phyloP scores from a whole-genome alignment of 37 sponge, comb jelly and placozoan species.

The Halisarca cf. caerulea region DNA sequence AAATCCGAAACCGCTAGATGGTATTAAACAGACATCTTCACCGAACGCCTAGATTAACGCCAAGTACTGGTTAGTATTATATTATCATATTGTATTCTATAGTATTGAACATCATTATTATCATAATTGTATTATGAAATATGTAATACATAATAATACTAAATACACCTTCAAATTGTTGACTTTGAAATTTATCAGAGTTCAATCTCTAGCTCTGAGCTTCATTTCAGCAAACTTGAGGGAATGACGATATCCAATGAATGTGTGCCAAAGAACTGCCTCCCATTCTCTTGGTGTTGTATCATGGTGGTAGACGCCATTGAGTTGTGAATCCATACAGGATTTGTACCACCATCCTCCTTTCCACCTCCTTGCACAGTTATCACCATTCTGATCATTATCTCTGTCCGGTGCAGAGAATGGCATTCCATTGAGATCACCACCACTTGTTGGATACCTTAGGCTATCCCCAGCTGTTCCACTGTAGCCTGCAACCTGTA shows the following conservation, averaged over 20 bases:
- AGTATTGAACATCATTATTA: neutral
- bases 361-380: neutral
- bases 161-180: neutral
- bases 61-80: too few relatives aligned
- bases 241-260: neutral
- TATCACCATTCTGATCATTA: neutral
- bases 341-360: slow-evolving; percentile 7
- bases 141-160: neutral
- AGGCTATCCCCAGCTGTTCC: neutral
- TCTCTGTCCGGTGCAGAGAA: slow-evolving; percentile 23
- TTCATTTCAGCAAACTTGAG: neutral
- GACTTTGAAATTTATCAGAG: too few relatives aligned
- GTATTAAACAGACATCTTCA: too few relatives aligned
- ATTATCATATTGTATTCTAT: too few relatives aligned
- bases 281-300: too few relatives aligned
- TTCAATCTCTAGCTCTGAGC: too few relatives aligned
- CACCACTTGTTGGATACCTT: too few relatives aligned
- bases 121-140: neutral
- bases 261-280: neutral
- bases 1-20: too few relatives aligned
- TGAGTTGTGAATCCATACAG: neutral
- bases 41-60: too few relatives aligned
- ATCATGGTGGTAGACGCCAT: too few relatives aligned
- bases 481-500: slow-evolving; percentile 2
- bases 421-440: slow-evolving; percentile 22